These are phyloP conservation scores for Poecilus cupreus DNA, from an alignment of 2,888 invertebrate genomes.

Conservation along the genomic window DNA sequence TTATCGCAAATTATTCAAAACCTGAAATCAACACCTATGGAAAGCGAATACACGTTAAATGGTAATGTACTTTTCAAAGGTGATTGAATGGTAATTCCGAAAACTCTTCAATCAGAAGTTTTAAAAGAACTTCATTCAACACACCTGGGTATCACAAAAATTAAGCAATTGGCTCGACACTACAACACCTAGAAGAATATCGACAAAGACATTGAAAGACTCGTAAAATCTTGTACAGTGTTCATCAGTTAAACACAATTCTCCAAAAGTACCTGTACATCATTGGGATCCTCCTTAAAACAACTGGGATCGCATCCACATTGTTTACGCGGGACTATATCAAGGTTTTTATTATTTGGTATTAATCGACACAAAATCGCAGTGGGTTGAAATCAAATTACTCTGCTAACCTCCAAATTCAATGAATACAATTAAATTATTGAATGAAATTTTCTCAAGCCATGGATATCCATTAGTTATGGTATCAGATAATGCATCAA, in stretches of 20 bases:
- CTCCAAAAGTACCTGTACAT: too few species aligned
- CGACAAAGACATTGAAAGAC: slow-evolving; percentile 3
- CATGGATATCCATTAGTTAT: neutral
- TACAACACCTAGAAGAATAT: neutral
- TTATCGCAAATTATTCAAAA: neutral
- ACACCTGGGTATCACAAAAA: slow-evolving; percentile 1
- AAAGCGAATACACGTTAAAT: neutral
- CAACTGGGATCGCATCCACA: too few species aligned
- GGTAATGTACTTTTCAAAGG: neutral
- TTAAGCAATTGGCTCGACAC: neutral
- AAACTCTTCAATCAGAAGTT: neutral
- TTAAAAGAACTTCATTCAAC: slow-evolving; percentile 14
- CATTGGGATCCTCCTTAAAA: too few species aligned
- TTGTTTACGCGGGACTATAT: too few species aligned
- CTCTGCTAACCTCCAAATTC: neutral
- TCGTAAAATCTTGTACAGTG: slow-evolving; percentile 62
- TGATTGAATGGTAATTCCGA: neutral
- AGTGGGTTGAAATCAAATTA: too few species aligned
- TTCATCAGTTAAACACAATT: slow-evolving; percentile 58
- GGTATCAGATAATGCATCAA: too few species aligned
- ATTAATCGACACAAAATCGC: too few species aligned
- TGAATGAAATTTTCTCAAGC: slow-evolving; percentile 5
- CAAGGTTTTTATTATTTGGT: slow-evolving; percentile 60
- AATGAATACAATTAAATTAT: neutral
- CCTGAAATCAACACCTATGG: neutral